A percentile compares a stretch with the other conserved stretches of the same genome.
phyloP scores from a whole-genome alignment of 2,113 vertebrate species.

The Camelus dromedarius region DNA sequence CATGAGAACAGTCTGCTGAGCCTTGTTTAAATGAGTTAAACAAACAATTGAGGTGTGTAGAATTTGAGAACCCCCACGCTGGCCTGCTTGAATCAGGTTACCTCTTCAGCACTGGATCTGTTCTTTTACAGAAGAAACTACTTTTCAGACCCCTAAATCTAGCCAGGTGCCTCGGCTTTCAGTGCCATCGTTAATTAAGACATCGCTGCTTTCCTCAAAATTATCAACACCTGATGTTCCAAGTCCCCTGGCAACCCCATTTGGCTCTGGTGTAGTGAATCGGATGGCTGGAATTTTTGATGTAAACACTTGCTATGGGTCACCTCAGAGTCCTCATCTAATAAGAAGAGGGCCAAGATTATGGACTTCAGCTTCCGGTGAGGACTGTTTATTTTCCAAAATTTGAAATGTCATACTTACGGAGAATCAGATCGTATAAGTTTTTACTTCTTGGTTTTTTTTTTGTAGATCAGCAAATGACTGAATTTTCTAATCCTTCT shows the following conservation, averaged over 20 bases:
- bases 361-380: slow-evolving; percentile 94
- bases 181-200: slow-evolving; percentile 88
- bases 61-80: background rate
- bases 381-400: slow-evolving; percentile 35
- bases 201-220: slow-evolving; percentile 84
- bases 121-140: slow-evolving; percentile 86
- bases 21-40: background rate
- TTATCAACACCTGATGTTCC: slow-evolving; percentile 88
- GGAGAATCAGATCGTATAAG: background rate
- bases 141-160: slow-evolving; percentile 86
- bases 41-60: background rate
- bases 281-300: slow-evolving; percentile 87
- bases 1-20: background rate
- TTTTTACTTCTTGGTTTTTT: slow-evolving; percentile 23
- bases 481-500: slow-evolving; percentile 79
- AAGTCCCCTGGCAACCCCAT: slow-evolving; percentile 89
- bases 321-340: slow-evolving; percentile 90
- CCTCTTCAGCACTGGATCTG: slow-evolving; percentile 32
- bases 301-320: slow-evolving; percentile 88
- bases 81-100: background rate
- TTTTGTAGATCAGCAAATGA: slow-evolving; percentile 84
- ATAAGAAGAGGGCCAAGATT: slow-evolving; percentile 92
- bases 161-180: slow-evolving; percentile 84
- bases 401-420: background rate
- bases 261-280: slow-evolving; percentile 88